Percentiles rank a stretch among this genome's conserved stretches.
Conservation (phyloP, 1,140 invertebrate genomes). For the Pogonomyrmex californicus region DNA sequence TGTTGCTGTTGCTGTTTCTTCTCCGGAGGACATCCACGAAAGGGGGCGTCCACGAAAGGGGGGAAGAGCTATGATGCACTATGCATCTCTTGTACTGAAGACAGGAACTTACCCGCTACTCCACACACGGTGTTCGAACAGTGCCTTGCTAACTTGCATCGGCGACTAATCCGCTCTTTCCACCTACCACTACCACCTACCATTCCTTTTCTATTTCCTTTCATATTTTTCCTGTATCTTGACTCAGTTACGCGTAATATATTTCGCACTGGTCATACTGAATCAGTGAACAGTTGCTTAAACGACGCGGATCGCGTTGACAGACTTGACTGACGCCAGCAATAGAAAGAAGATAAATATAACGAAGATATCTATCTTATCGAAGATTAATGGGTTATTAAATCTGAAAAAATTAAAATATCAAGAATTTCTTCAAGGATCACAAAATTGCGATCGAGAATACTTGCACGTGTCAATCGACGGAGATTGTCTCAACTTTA, state of each 20-base stretch:
- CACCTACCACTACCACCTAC: no score
- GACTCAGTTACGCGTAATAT: background rate
- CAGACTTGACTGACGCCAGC: background rate
- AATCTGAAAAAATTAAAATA: background rate
- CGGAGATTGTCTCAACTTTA: no score
- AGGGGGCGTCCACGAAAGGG: constrained; percentile 2
- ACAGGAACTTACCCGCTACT: constrained; percentile 12
- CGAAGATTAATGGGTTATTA: background rate
- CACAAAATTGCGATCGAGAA: background rate
- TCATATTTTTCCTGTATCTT: background rate
- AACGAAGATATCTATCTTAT: background rate
- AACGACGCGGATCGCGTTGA: background rate
- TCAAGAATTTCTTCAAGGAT: background rate
- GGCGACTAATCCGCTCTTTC: background rate
- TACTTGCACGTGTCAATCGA: background rate
- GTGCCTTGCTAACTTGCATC: constrained; percentile 30
- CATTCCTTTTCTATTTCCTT: background rate
- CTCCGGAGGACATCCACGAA: constrained; percentile 37
- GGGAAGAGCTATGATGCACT: background rate
- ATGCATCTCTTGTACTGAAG: background rate
- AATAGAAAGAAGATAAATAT: background rate
- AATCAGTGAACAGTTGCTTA: background rate
- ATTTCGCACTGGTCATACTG: no score
- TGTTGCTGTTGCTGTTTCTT: background rate
- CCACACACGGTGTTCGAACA: constrained; percentile 2